Base-by-base conservation (phyloP, 1,140 invertebrate species). In the Drosophila subobscura region DNA sequence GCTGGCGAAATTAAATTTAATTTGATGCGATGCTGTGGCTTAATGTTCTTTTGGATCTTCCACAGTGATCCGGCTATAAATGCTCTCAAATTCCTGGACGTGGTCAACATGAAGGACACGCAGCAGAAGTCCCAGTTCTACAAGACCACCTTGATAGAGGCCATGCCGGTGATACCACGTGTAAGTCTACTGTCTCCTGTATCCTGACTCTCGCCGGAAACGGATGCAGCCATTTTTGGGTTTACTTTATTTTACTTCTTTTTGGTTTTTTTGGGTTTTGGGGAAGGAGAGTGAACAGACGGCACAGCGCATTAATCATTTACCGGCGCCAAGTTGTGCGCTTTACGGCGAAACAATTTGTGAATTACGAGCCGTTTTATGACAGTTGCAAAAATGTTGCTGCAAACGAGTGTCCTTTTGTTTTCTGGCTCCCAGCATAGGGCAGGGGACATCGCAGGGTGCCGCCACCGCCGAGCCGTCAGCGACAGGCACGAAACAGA, bases 31-130 rank as follows among this genome's bases (percentile, higher is more conserved):
- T 65, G 3, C 29, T 53, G 45, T 59, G 44, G 40, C 41, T 58
- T 58, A 65, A 53, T 91, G 57, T 76, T 81, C 49, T 88, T 88
- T 81, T 93, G 86, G 44, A 29, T 44, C n/a, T 41, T 85, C 93
- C 94, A 92, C 91, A 97, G 96, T 77, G 97, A 98, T 93, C 95
- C 96, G 25, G 94, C 96, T 4, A 96, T 98, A 29, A 95, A 96
- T 72, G 96, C 97, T 5, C 93, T 99, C 54, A 97, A 99, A 92
- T 97, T 96, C 83, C 93, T 99, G 44, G 98, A 99, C 91, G 95
- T 97, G 16, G 97, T 97, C 75, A 96, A 96, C 80, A 97, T 97
- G 96, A 98, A 98, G 92, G 96, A 98, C 91, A 94, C 96, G 12
- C 93, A 94, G 47, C 96, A 98, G 86, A 98, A 98, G 91, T 93